Conservation (phyloP, 2,888 invertebrate species). For the Pherbina coryleti region DNA sequence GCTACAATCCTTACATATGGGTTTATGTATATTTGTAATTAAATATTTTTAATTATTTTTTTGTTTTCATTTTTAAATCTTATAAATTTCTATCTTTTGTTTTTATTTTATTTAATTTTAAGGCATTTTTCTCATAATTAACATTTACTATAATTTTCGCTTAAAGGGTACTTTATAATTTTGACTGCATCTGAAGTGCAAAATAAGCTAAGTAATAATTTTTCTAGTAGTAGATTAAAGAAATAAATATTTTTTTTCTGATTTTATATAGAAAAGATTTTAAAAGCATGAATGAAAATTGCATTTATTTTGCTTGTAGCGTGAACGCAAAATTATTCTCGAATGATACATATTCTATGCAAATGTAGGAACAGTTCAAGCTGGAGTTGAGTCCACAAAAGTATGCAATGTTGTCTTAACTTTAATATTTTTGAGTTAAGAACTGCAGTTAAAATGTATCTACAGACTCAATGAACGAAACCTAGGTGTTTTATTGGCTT, state of each 20-base stretch:
- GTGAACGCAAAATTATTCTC: background rate
- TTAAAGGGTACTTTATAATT: background rate
- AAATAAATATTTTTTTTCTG: background rate
- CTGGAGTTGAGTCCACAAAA: background rate
- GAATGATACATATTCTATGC: background rate
- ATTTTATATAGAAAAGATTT: background rate
- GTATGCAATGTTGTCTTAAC: background rate
- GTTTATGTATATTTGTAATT: constrained; percentile 9
- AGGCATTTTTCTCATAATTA: constrained; percentile 37
- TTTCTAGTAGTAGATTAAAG: background rate
- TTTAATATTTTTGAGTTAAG: background rate
- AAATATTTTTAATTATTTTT: background rate
- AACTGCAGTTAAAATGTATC: background rate
- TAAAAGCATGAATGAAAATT: background rate
- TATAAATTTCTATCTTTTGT: constrained; percentile 17
- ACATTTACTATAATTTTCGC: constrained; percentile 20
- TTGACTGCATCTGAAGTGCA: background rate
- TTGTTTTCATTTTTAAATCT: background rate
- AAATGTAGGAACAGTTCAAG: constrained; percentile 24
- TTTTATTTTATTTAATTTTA: too few relatives aligned
- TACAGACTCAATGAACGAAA: constrained; percentile 10
- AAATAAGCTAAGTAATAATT: background rate
- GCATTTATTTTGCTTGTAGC: background rate
- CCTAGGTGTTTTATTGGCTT: background rate
- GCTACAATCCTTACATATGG: background rate